Evolutionary conservation across 2,797 vertebrate genomes (phyloP).

Genomic region (Buceros bicornis): DNA sequence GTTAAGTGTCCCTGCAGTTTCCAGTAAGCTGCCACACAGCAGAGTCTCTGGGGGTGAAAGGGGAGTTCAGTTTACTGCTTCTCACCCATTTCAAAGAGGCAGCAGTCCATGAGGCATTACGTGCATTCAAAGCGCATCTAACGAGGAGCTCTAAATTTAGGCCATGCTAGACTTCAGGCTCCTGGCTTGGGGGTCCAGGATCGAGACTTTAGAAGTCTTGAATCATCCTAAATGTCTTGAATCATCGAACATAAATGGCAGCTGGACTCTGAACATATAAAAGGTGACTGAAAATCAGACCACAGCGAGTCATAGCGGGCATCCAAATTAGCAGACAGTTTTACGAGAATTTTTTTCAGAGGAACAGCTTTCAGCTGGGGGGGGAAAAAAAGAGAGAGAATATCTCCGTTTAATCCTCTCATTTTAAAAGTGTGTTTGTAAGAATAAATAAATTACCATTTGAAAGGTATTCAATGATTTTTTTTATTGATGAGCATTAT

Average conservation of each 20-base stretch:
- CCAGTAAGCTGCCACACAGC: background rate
- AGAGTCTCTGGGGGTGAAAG: background rate
- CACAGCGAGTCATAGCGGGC: background rate
- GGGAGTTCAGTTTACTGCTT: background rate
- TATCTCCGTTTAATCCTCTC: background rate
- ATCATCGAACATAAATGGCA: background rate
- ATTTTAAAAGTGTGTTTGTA: background rate
- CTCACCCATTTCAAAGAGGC: background rate
- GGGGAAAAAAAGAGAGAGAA: background rate
- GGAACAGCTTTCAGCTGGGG: background rate
- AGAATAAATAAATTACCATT: background rate
- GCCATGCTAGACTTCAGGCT: background rate
- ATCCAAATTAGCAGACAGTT: background rate
- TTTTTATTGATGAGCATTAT: background rate
- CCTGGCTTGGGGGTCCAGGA: background rate
- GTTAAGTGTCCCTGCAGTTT: background rate
- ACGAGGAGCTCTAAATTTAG: background rate
- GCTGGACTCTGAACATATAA: background rate
- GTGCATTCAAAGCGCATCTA: background rate
- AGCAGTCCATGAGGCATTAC: accelerated
- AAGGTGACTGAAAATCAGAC: background rate
- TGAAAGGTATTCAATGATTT: background rate
- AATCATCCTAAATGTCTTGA: background rate
- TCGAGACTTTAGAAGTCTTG: background rate
- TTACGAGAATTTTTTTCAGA: background rate